phyloP scores from a whole-genome alignment of 2,888 invertebrate species.

The Nesidiocoris tenuis region DNA sequence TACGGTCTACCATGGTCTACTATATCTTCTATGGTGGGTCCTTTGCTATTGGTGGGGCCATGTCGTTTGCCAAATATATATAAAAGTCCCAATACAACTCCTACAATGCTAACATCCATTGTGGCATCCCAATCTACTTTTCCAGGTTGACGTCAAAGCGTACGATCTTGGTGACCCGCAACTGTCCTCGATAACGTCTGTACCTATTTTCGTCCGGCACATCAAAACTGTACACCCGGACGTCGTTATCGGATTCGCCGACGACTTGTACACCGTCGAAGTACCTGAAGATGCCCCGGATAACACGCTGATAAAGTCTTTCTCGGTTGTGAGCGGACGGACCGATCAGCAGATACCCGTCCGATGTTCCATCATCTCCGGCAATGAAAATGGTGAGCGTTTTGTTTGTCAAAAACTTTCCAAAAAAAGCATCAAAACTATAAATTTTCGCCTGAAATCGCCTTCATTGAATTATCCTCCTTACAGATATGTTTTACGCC shows the following conservation, averaged over 20 bases:
- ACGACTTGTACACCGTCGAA: slow-evolving; percentile 79
- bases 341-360: slow-evolving; percentile 66
- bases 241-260: slow-evolving; percentile 82
- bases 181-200: slow-evolving; percentile 75
- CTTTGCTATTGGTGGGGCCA: no score
- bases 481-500: slow-evolving; percentile 68
- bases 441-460: no score
- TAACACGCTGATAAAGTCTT: slow-evolving; percentile 66
- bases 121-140: no score
- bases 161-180: slow-evolving; percentile 84
- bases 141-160: slow-evolving; percentile 77
- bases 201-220: slow-evolving; percentile 81
- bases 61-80: no score
- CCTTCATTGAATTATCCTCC: no score
- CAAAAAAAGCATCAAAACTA: no score
- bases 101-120: no score
- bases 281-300: slow-evolving; percentile 70
- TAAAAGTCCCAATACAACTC: no score
- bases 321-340: slow-evolving; percentile 73
- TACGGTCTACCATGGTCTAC: no score
- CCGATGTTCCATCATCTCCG: slow-evolving; percentile 74
- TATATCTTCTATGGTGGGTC: no score
- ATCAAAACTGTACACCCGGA: slow-evolving; percentile 71
- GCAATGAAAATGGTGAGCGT: slow-evolving; percentile 69
- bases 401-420: no score